phyloP scores from a whole-genome alignment of 2,113 vertebrate genomes.

The Myotis davidii region DNA sequence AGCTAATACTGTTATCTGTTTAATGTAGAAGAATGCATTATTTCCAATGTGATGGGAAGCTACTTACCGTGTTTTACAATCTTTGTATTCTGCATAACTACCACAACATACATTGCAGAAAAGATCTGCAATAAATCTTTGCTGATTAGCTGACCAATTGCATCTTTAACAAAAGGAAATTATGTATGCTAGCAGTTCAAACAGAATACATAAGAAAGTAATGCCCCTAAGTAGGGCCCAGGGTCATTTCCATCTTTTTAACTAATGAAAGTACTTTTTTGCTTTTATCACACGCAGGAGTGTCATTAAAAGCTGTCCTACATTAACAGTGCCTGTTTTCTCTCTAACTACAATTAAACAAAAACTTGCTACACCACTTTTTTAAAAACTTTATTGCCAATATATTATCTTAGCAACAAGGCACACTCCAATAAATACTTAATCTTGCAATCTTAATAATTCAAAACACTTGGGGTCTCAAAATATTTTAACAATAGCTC shows the following conservation, averaged over 20 bases:
- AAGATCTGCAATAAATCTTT: not conserved
- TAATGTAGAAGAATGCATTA: not conserved
- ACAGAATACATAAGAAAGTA: constrained; percentile 54
- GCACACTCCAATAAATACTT: constrained; percentile 47
- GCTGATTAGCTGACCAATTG: constrained; percentile 24
- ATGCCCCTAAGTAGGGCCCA: constrained; percentile 75
- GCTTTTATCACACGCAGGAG: constrained; percentile 67
- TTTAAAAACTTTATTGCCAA: constrained; percentile 54
- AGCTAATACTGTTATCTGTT: not conserved
- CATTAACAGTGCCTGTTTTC: constrained; percentile 69
- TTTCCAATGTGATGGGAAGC: not conserved
- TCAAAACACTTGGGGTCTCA: not conserved
- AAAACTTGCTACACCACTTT: constrained; percentile 59
- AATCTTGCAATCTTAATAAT: constrained; percentile 56
- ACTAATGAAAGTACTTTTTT: constrained; percentile 67
- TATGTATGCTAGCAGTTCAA: constrained; percentile 62
- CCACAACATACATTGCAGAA: not conserved
- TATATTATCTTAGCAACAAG: constrained; percentile 53
- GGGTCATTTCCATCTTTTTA: constrained; percentile 73
- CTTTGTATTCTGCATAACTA: not conserved
- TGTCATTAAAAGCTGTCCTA: constrained; percentile 68
- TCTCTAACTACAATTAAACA: constrained; percentile 71
- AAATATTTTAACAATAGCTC: not conserved
- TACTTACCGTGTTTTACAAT: not conserved
- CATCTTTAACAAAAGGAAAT: constrained; percentile 52